Percentiles rank a stretch among this genome's conserved stretches.
Conservation (phyloP, 2,113 vertebrate genomes). For the Manacus vitellinus region DNA sequence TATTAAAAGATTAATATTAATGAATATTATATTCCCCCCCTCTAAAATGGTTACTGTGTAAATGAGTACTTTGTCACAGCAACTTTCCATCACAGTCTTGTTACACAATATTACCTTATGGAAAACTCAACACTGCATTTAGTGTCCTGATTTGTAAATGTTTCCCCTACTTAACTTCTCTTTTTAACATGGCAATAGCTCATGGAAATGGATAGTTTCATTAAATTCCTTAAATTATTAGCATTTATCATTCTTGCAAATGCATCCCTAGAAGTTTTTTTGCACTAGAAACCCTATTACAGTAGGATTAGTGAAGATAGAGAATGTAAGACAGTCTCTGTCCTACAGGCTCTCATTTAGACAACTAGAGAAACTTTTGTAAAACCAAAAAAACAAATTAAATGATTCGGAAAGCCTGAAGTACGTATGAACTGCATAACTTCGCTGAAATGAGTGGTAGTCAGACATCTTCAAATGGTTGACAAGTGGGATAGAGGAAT, state of each 20-base stretch:
- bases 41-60: background rate
- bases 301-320: background rate
- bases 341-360: background rate
- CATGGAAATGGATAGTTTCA: conserved; percentile 39
- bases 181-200: background rate
- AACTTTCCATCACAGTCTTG: background rate
- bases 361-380: background rate
- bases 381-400: background rate
- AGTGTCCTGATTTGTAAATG: conserved; percentile 14
- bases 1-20: background rate
- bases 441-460: background rate
- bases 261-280: background rate
- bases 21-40: background rate
- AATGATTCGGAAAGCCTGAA: background rate
- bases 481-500: background rate
- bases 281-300: background rate
- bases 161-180: background rate
- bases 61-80: background rate
- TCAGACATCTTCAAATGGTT: background rate
- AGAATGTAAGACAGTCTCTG: background rate
- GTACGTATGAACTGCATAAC: background rate
- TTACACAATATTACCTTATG: background rate
- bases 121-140: background rate
- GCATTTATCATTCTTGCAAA: conserved; percentile 20
- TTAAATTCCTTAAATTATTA: conserved; percentile 23